Evolutionary conservation across 2,797 vertebrate species (phyloP), one percentile per base, ranked within the genome.

Genomic region (Sibirionetta formosa): DNA sequence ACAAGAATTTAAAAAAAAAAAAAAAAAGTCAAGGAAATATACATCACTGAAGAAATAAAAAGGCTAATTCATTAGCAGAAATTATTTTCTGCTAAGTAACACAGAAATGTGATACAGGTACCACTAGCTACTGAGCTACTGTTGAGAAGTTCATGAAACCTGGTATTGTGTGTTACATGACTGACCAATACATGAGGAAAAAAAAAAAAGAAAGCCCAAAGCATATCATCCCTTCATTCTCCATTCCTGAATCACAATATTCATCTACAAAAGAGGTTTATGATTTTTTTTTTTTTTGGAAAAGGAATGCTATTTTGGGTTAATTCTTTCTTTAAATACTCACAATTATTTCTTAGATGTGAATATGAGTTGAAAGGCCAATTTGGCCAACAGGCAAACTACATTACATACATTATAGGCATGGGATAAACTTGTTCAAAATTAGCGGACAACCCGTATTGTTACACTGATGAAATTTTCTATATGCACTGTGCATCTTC

Each of bases 131-230:
- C 33, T 80, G 51, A 77, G 48, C 48, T 66, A 86, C 33, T 80
- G 51, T 48, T 70, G 64, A 33, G 70, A 72, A 70, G 16, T 61
- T 94, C 91, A 77, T 44, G 65, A 66, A 73, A 94, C 89, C 84
- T 3, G 14, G 7, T 46, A 70, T 54, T 65, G 56, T 8, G 5
- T 58, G 26, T 77, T 82, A 93, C 19, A 65, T 17, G n/a, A 72
- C 20, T 56, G 35, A 87, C 72, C 29, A 51, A 70, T 56, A 68
- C 36, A 57, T 72, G 33, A 66, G 15, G 23, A 40, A 16, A 42
- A 42, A 42, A 80, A 42, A 63, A 35, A 24, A 31, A 17, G 7
- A 42, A 17, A 17, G 16, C 23, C 11, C 7, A 2, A 17, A 44
- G 13, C 42, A 13, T 70, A 66, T 63, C 72, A 72, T 13, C 7